Base-by-base conservation (phyloP, 2,113 vertebrate species). In the Collichthys lucidus region DNA sequence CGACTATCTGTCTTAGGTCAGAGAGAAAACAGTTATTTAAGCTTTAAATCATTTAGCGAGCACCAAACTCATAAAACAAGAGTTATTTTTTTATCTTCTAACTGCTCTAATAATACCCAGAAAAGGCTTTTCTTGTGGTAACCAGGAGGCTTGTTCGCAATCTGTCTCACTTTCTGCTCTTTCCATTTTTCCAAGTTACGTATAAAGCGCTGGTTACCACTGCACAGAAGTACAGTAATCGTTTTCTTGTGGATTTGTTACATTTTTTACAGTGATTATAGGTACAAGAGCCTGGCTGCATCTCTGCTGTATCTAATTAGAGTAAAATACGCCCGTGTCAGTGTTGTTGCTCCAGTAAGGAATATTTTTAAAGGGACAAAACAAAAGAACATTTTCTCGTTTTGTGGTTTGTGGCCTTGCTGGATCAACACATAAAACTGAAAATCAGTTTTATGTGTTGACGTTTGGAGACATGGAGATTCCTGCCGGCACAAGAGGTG, bases 301-400 rank as follows among this genome's bases (percentile, higher is more conserved):
- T 62, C 44, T 69, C 73, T 81, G 77, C 74, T 77, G 35, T 5
- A 19, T 40, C 53, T 77, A 70, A 70, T 83, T 81, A 86, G 49
- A 75, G 60, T 2, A 72, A 67, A 60, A 75, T 78, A 84, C 10
- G 14, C 20, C 10, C 9, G 12, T 26, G 55, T 16, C 44, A 8
- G 24, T 42, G n/a, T 77, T 71, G 72, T 59, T 80, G 53, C 22
- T 78, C 49, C 22, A 49, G 16, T 55, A 49, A 62, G 31, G 24
- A 76, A 47, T 31, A 69, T 64, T 69, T 69, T 46, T 9, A 55
- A 55, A 75, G 55, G 55, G 31, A 53, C 5, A 40, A 73, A 40
- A 47, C 5, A 42, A 15, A 8, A 17, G 16, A 20, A 5, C 35
- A 24, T 22, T 19, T 40, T 26, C 56, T 68, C 66, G 44, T 63